Conservation (phyloP, 2,797 vertebrate genomes). For the Siniperca obscura region DNA sequence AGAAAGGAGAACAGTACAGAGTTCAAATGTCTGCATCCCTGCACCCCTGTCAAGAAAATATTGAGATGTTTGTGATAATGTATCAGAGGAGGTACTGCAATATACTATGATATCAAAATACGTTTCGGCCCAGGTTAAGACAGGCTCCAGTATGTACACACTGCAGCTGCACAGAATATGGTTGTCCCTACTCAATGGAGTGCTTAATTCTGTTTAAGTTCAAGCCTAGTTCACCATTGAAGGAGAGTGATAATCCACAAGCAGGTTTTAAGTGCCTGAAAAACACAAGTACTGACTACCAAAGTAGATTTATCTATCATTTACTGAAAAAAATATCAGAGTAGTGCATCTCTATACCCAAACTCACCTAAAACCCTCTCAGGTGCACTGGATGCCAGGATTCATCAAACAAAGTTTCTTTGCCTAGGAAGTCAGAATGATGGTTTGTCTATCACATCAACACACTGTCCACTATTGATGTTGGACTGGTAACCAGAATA, state of each 20-base stretch:
- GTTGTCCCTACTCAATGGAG: background rate
- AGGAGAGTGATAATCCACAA: background rate
- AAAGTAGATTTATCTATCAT: background rate
- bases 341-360: background rate
- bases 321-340: background rate
- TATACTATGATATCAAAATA: background rate
- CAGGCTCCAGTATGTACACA: constrained; percentile 5
- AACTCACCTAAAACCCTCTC: background rate
- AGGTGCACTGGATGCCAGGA: background rate
- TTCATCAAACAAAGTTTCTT: background rate
- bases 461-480: background rate
- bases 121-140: background rate
- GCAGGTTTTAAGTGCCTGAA: background rate
- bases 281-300: background rate
- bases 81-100: background rate
- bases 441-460: background rate
- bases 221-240: constrained; percentile 4
- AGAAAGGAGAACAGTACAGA: constrained; percentile 10
- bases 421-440: background rate
- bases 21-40: constrained; percentile 21
- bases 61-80: constrained; percentile 1
- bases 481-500: background rate
- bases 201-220: constrained; percentile 11
- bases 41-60: background rate
- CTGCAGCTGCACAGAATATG: background rate